phyloP scores from a whole-genome alignment of 2,888 invertebrate species.

The Diploptera punctata region DNA sequence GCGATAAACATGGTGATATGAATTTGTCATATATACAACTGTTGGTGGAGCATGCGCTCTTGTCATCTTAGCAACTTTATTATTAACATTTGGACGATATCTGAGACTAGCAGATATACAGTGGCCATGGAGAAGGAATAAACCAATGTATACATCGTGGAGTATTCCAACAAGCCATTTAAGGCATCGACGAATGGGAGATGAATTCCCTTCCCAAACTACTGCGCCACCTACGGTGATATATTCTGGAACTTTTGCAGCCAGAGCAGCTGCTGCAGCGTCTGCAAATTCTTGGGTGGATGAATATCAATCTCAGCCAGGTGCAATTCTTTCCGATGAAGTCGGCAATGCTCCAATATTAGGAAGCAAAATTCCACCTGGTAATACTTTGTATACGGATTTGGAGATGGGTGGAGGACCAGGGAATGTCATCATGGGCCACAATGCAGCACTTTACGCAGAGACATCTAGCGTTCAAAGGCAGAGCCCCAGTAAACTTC shows the following conservation, averaged over 20 bases:
- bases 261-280: slow-evolving; percentile 22
- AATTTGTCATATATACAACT: neutral
- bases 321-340: slow-evolving; percentile 28
- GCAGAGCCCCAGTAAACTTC: slow-evolving; percentile 47
- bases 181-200: slow-evolving; percentile 15
- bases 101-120: slow-evolving; percentile 45
- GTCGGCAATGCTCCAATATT: slow-evolving; percentile 22
- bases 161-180: slow-evolving; percentile 16
- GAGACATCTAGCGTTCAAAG: slow-evolving; percentile 42
- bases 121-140: slow-evolving; percentile 40
- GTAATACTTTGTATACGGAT: slow-evolving; percentile 30
- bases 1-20: slow-evolving; percentile 5
- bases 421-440: slow-evolving; percentile 40
- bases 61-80: slow-evolving; percentile 48
- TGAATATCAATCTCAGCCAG: slow-evolving; percentile 38
- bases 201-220: slow-evolving; percentile 26
- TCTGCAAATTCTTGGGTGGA: slow-evolving; percentile 45
- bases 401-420: slow-evolving; percentile 35
- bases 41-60: slow-evolving; percentile 40
- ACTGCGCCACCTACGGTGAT: slow-evolving; percentile 47
- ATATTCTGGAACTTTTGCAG: slow-evolving; percentile 49
- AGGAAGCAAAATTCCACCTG: slow-evolving; percentile 25
- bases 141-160: slow-evolving; percentile 30
- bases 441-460: slow-evolving; percentile 12
- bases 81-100: slow-evolving; percentile 46